Percentiles rank a stretch among this genome's conserved stretches.
Evolutionary conservation across 1,140 invertebrate genomes (phyloP).

Genomic region (Scaptomyza hsui): DNA sequence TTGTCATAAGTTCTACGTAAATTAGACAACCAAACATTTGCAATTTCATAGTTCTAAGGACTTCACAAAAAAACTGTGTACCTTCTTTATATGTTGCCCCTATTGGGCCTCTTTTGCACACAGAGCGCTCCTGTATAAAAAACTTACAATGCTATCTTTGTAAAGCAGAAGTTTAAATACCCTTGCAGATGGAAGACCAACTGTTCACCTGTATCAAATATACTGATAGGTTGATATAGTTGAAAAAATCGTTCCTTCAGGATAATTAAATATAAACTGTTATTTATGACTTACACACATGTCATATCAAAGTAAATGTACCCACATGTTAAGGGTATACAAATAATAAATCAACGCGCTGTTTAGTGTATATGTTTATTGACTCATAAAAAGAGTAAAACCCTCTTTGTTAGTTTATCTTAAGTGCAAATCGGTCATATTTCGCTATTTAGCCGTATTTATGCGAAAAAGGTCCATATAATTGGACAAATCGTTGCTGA

Average conservation of each 20-base stretch:
- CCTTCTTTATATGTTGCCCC: neutral
- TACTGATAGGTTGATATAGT: too few relatives aligned
- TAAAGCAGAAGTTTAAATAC: neutral
- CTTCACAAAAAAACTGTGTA: too few relatives aligned
- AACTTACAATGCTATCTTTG: neutral
- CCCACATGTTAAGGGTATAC: neutral
- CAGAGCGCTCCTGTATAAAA: slow-evolving; percentile 23
- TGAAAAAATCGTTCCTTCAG: too few relatives aligned
- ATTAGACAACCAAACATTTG: too few relatives aligned
- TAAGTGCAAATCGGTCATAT: slow-evolving; percentile 64
- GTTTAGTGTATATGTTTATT: slow-evolving; percentile 49
- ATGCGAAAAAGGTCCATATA: slow-evolving; percentile 63
- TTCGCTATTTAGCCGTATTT: slow-evolving; percentile 66
- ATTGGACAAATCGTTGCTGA: slow-evolving; percentile 71
- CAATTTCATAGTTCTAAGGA: too few relatives aligned
- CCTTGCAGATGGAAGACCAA: neutral
- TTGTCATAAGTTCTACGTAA: too few relatives aligned
- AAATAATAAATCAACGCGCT: slow-evolving; percentile 5
- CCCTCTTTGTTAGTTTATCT: slow-evolving; percentile 48
- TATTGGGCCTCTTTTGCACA: neutral
- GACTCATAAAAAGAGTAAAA: slow-evolving; percentile 60
- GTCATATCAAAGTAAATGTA: too few relatives aligned
- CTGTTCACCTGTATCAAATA: too few relatives aligned
- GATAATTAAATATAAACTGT: too few relatives aligned
- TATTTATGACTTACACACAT: too few relatives aligned